Evolutionary conservation across 2,888 invertebrate species (phyloP).

Genomic region (Lochmaea capreae): DNA sequence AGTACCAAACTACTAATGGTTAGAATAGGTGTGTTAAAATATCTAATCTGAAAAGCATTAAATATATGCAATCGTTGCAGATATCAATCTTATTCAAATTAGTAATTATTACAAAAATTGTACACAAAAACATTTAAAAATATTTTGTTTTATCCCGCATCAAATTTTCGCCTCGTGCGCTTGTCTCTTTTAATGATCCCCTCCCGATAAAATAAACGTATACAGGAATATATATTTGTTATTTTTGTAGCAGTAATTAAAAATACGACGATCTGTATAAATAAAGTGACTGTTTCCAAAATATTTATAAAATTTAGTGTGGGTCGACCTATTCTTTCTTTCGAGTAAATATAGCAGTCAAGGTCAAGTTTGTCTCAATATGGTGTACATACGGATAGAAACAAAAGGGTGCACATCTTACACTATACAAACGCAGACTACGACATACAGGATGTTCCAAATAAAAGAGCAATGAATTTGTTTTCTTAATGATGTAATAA

Average conservation of each 20-base stretch:
- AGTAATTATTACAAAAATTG: no score
- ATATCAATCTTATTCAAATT: no score
- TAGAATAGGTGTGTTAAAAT: no score
- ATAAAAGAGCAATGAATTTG: neutral
- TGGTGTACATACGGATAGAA: neutral
- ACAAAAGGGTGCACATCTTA: neutral
- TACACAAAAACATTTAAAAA: no score
- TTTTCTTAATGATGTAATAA: no score
- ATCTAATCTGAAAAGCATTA: no score
- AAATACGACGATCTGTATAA: constrained; percentile 8
- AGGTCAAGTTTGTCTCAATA: constrained; percentile 21
- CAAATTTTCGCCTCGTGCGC: neutral
- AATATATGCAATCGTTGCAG: no score
- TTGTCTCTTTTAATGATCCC: neutral
- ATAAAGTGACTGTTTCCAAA: constrained; percentile 17
- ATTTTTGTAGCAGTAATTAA: constrained; percentile 15
- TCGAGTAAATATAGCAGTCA: constrained; percentile 19
- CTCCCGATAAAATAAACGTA: neutral
- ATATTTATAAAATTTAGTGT: constrained; percentile 23
- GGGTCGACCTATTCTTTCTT: neutral
- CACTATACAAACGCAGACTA: neutral
- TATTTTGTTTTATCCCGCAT: neutral
- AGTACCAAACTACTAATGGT: no score
- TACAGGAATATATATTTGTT: constrained; percentile 11
- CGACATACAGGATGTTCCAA: neutral